These are phyloP conservation scores for Tenebrosternarchus preto DNA, from an alignment of 2,113 vertebrate genomes.

Conservation along the genomic window DNA sequence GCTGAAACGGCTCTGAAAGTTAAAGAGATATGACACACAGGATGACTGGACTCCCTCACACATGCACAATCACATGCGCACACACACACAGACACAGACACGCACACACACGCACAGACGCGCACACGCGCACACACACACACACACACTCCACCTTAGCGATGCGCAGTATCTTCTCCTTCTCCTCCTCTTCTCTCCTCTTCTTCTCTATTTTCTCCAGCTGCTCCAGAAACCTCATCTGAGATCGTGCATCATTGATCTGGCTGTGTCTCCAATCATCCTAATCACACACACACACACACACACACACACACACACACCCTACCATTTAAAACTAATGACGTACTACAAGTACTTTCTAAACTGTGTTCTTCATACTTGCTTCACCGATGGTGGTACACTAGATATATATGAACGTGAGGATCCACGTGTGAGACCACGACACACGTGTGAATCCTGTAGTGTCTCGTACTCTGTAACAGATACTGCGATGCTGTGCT, in stretches of 20 bases:
- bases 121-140: conserved; percentile 10
- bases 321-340: no score
- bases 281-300: conserved; percentile 61
- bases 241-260: conserved; percentile 83
- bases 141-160: conserved; percentile 76
- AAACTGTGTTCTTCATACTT: no score
- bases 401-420: background rate
- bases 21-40: conserved; percentile 47
- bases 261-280: conserved; percentile 75
- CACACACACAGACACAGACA: background rate
- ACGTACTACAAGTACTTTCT: no score
- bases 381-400: background rate
- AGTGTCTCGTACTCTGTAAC: conserved; percentile 35
- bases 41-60: background rate
- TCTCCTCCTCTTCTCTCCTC: conserved; percentile 81
- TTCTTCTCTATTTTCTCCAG: conserved; percentile 73
- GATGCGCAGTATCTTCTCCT: conserved; percentile 82
- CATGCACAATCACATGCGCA: background rate
- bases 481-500: conserved; percentile 43
- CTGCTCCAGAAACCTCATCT: conserved; percentile 90
- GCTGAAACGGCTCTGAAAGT: conserved; percentile 83
- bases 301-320: background rate
- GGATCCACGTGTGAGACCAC: no score
- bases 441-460: background rate
- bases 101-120: background rate